Percentiles rank a stretch among this genome's conserved stretches.
phyloP scores from a whole-genome alignment of 2,888 invertebrate genomes.

The Dexiosoma caninum region DNA sequence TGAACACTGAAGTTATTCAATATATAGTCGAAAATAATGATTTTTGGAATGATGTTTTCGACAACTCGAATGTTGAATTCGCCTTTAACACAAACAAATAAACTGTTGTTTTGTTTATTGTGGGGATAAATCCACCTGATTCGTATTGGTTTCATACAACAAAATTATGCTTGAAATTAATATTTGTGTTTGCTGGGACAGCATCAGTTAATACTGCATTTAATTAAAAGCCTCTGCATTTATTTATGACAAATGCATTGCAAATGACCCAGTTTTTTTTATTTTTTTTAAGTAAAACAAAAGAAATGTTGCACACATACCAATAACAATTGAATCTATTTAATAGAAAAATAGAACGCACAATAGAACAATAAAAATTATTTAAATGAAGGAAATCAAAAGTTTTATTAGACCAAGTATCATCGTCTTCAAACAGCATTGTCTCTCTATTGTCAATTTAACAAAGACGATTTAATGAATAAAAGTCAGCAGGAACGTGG shows the following conservation, averaged over 20 bases:
- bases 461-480: background rate
- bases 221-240: background rate
- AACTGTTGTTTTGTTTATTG: too few relatives aligned
- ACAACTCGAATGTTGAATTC: too few relatives aligned
- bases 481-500: background rate
- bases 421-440: background rate
- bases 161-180: too few relatives aligned
- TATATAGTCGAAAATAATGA: too few relatives aligned
- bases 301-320: constrained; percentile 20
- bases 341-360: constrained; percentile 12
- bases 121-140: too few relatives aligned
- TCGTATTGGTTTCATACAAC: too few relatives aligned
- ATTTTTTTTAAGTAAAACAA: constrained; percentile 28
- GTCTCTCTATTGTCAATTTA: background rate
- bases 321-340: constrained; percentile 18
- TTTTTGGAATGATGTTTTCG: too few relatives aligned
- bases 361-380: constrained; percentile 33
- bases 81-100: too few relatives aligned
- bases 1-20: too few relatives aligned
- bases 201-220: background rate
- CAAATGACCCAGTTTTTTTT: constrained; percentile 52
- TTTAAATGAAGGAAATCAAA: constrained; percentile 30
- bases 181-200: background rate
- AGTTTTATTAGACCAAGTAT: constrained; percentile 40
- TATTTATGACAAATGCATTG: constrained; percentile 43